phyloP scores from a whole-genome alignment of 2,888 invertebrate genomes.

The Panopea generosa region DNA sequence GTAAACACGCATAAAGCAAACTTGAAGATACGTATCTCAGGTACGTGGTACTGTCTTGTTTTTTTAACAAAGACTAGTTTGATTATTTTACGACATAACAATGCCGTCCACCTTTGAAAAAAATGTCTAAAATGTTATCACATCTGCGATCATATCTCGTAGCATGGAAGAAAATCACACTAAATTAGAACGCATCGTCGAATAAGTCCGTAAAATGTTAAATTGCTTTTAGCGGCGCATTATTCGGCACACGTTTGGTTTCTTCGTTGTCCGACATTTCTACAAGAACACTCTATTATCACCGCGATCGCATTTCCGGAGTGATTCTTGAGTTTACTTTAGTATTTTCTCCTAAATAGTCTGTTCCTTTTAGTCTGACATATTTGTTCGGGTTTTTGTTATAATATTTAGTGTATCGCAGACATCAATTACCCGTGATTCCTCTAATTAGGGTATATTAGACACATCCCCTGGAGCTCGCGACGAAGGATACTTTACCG shows the following conservation, averaged over 20 bases:
- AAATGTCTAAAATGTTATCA: too few relatives aligned
- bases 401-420: conserved; percentile 1
- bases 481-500: not conserved
- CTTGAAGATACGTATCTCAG: too few relatives aligned
- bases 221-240: conserved; percentile 1
- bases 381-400: conserved; percentile 13
- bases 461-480: not conserved
- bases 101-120: too few relatives aligned
- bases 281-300: conserved; percentile 1
- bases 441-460: conserved; percentile 18
- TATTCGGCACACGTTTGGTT: conserved; percentile 3
- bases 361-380: conserved; percentile 31
- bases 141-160: too few relatives aligned
- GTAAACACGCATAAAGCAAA: too few relatives aligned
- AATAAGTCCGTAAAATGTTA: not conserved
- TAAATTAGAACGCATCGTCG: conserved; percentile 5
- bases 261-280: not conserved
- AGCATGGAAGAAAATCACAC: too few relatives aligned
- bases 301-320: conserved; percentile 25
- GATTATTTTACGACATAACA: too few relatives aligned
- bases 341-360: conserved; percentile 24
- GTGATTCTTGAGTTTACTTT: conserved; percentile 34
- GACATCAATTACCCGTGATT: conserved; percentile 29
- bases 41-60: too few relatives aligned
- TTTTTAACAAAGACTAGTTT: too few relatives aligned